These are phyloP conservation scores for Chaenocephalus aceratus DNA, from an alignment of 2,113 vertebrate species.

Conservation along the genomic window DNA sequence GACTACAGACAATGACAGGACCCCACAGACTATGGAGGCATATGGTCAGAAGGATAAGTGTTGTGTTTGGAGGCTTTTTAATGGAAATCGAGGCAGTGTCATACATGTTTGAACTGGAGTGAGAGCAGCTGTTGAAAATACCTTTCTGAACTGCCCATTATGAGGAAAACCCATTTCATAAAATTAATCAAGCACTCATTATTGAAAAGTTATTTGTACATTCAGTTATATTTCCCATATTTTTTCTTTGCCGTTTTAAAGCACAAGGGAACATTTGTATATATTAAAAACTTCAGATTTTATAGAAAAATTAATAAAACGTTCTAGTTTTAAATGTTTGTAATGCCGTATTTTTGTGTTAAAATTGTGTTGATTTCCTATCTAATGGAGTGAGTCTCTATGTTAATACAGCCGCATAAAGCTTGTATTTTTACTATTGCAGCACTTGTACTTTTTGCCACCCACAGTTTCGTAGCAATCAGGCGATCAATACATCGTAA, in stretches of 20 bases:
- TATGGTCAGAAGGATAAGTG: conserved; percentile 86
- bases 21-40: conserved; percentile 86
- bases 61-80: conserved; percentile 90
- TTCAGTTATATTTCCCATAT: conserved; percentile 78
- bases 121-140: conserved; percentile 85
- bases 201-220: conserved; percentile 86
- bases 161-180: conserved; percentile 89
- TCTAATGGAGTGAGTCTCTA: neutral
- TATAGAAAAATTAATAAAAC: conserved; percentile 95
- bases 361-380: conserved; percentile 20
- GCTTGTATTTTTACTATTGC: neutral
- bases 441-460: neutral
- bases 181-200: conserved; percentile 89
- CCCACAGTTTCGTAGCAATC: neutral
- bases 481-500: neutral
- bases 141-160: conserved; percentile 89
- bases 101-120: conserved; percentile 88
- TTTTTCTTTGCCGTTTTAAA: conserved; percentile 77
- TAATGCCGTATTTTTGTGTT: conserved; percentile 35
- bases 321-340: conserved; percentile 87
- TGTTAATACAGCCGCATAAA: neutral
- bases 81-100: conserved; percentile 91
- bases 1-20: conserved; percentile 90
- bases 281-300: conserved; percentile 89
- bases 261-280: conserved; percentile 83